A percentile compares a stretch with the other conserved stretches of the same genome.
Evolutionary conservation across 2,797 vertebrate species (phyloP).

Genomic region (Gephyroberyx darwinii): DNA sequence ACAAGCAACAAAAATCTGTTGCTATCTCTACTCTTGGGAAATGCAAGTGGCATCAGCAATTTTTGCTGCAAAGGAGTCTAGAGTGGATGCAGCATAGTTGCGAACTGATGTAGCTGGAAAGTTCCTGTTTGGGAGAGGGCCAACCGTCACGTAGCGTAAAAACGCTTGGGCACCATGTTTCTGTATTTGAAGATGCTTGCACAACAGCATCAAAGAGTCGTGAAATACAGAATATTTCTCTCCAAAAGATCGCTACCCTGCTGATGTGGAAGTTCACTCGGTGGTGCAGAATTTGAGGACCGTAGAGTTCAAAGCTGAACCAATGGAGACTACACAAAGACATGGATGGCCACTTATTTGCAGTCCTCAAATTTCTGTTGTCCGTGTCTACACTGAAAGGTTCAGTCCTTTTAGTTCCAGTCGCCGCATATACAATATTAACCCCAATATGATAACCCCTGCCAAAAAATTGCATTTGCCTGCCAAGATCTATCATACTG

Average conservation of each 20-base stretch:
- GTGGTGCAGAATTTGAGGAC: neutral
- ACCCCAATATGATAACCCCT: too few relatives aligned
- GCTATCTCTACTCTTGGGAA: neutral
- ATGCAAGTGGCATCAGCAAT: neutral
- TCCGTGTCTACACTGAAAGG: neutral
- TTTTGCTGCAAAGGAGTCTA: neutral
- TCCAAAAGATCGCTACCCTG: neutral
- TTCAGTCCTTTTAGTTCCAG: neutral
- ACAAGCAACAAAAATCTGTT: neutral
- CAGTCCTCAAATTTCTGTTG: neutral
- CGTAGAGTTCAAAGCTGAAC: neutral
- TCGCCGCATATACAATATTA: neutral
- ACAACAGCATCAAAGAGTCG: slow-evolving; percentile 4
- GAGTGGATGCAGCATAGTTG: neutral
- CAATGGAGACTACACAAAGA: neutral
- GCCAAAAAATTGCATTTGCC: neutral
- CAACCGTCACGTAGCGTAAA: too few relatives aligned
- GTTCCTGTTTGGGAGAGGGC: neutral
- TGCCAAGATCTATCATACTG: neutral
- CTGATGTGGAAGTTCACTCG: neutral
- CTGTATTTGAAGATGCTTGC: neutral
- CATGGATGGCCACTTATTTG: neutral
- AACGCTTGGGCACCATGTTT: neutral
- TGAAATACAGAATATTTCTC: neutral
- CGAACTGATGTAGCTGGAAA: neutral